Percentiles rank a stretch among this genome's conserved stretches.
phyloP scores from a whole-genome alignment of 2,888 invertebrate species.

The Syrista parreyssii region DNA sequence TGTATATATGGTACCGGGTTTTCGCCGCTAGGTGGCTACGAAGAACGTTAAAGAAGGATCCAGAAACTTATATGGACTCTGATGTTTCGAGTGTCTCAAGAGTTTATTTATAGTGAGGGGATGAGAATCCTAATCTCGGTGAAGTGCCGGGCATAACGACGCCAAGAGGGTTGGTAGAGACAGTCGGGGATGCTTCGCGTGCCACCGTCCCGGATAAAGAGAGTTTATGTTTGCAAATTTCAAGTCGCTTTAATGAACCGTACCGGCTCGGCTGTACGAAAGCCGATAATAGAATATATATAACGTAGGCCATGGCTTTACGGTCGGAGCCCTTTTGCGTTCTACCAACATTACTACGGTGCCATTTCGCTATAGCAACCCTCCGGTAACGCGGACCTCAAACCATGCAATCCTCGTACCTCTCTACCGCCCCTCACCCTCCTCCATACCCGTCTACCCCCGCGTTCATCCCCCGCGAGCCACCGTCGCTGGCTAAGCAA shows the following conservation, averaged over 20 bases:
- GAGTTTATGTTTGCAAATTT: slow-evolving; percentile 30
- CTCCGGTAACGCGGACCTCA: not conserved
- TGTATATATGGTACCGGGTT: not conserved
- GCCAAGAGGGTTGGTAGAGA: slow-evolving; percentile 12
- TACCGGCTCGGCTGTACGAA: slow-evolving; percentile 4
- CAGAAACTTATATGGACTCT: not conserved
- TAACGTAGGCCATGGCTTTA: slow-evolving; percentile 23
- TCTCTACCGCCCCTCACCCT: slow-evolving; percentile 13
- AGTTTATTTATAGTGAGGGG: not conserved
- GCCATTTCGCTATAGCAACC: not conserved
- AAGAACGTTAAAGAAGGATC: not conserved
- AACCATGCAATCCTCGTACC: slow-evolving; percentile 6
- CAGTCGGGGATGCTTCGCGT: not conserved
- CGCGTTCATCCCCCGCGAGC: slow-evolving; percentile 20
- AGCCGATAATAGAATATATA: slow-evolving; percentile 53
- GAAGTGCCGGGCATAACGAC: slow-evolving; percentile 24
- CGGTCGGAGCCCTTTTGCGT: not conserved
- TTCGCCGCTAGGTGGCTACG: not conserved
- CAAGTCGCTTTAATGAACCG: slow-evolving; percentile 31
- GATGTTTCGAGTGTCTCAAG: not conserved
- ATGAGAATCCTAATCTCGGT: not conserved
- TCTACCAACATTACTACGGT: not conserved
- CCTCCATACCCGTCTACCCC: slow-evolving; percentile 5
- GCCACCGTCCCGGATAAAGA: slow-evolving; percentile 7
- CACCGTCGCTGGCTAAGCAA: slow-evolving; percentile 49